Conservation (phyloP, 2,888 invertebrate genomes). For the Drosophila ochracea region DNA sequence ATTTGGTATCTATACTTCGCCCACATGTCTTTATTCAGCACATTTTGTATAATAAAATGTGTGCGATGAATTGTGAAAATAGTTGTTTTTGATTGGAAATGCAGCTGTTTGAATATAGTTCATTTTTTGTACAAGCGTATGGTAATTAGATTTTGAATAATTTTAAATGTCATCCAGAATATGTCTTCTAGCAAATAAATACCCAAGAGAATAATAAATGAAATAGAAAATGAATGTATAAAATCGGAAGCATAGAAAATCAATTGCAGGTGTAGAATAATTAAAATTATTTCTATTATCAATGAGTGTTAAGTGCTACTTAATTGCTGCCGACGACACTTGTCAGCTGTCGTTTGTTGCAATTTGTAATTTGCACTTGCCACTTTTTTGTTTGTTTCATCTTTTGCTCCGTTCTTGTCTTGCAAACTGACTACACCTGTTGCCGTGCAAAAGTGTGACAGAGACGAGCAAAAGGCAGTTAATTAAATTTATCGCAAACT, state of each 20-base stretch:
- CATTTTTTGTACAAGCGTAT: background rate
- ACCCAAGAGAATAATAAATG: background rate
- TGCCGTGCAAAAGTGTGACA: slow-evolving; percentile 1
- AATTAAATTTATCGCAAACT: slow-evolving; percentile 28
- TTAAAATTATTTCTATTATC: background rate
- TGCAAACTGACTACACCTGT: background rate
- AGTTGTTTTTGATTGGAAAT: background rate
- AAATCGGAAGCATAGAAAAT: background rate
- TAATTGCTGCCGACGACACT: background rate
- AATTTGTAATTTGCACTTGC: background rate
- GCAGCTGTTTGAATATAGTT: background rate
- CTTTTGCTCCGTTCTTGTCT: background rate
- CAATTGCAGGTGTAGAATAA: background rate
- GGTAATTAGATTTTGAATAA: background rate
- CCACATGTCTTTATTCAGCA: background rate
- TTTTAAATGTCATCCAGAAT: background rate
- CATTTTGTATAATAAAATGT: background rate
- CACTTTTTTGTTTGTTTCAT: slow-evolving; percentile 9
- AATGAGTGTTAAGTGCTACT: background rate
- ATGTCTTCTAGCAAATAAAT: background rate
- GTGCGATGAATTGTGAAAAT: background rate
- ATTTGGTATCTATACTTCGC: background rate
- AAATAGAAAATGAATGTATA: background rate
- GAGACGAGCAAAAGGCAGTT: background rate
- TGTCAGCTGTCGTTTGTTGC: background rate